These are phyloP conservation scores for Capricornis sumatraensis DNA, from an alignment of 2,113 vertebrate species.

Conservation along the genomic window DNA sequence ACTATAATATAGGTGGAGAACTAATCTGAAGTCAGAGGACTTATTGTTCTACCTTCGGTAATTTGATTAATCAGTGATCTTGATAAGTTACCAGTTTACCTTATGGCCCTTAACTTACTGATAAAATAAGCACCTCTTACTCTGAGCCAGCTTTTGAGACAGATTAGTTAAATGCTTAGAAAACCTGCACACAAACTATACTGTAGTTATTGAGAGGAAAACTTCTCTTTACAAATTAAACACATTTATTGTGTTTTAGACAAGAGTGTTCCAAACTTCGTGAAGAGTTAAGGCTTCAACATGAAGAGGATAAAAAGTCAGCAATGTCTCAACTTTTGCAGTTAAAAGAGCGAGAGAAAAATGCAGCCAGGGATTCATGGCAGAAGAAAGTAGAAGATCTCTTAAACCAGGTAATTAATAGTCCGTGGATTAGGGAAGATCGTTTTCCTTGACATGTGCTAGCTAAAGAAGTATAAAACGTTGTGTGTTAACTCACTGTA, in stretches of 20 bases:
- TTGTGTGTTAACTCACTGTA: background rate
- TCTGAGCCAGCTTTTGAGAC: background rate
- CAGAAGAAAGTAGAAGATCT: conserved; percentile 99
- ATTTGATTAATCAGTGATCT: background rate
- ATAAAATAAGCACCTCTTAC: background rate
- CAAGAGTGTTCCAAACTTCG: conserved; percentile 97
- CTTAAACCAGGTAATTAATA: conserved; percentile 90
- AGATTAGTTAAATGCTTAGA: background rate
- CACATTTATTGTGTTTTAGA: conserved; percentile 74
- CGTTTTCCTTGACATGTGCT: background rate
- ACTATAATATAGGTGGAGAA: background rate
- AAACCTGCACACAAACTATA: background rate
- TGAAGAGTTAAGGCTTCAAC: conserved; percentile 92
- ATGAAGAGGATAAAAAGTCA: conserved; percentile 92
- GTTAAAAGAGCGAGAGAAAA: conserved; percentile 93
- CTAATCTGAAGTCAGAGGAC: background rate
- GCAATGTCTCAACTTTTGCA: conserved; percentile 91
- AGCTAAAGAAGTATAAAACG: background rate
- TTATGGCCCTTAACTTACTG: background rate
- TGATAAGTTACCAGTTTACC: background rate
- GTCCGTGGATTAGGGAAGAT: background rate
- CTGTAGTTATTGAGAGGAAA: background rate
- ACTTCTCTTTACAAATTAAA: conserved; percentile 20
- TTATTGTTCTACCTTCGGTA: background rate
- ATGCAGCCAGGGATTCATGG: conserved; percentile 92